These are phyloP conservation scores for Gadus chalcogrammus DNA, from an alignment of 2,113 vertebrate genomes.

Conservation along the genomic window DNA sequence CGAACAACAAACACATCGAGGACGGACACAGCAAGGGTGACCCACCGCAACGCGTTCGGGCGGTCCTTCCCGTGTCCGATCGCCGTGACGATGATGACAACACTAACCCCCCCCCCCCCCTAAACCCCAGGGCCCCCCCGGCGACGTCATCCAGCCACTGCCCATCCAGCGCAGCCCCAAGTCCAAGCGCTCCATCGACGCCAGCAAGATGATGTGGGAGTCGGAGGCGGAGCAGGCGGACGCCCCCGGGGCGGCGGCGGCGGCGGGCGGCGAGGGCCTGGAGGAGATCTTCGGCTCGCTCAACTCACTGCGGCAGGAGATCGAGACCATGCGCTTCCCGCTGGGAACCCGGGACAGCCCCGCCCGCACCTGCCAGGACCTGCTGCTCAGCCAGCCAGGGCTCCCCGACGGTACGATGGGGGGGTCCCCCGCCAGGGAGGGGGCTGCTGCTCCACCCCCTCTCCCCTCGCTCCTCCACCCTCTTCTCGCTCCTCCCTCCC, in stretches of 20 bases:
- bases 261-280: conserved; percentile 70
- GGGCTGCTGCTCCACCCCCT: too few relatives aligned
- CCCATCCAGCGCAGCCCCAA: conserved; percentile 87
- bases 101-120: background rate
- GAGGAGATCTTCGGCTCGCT: conserved; percentile 87
- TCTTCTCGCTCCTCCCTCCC: too few relatives aligned
- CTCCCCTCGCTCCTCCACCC: too few relatives aligned
- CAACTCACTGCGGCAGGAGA: conserved; percentile 80
- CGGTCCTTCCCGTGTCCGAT: too few relatives aligned
- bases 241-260: conserved; percentile 66
- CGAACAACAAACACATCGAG: too few relatives aligned
- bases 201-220: conserved; percentile 71
- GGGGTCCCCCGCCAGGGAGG: background rate
- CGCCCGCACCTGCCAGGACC: conserved; percentile 84
- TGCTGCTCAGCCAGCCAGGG: conserved; percentile 80
- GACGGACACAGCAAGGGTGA: too few relatives aligned
- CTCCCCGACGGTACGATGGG: conserved; percentile 73
- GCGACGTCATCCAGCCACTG: conserved; percentile 89
- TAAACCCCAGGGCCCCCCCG: conserved; percentile 77
- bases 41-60: too few relatives aligned
- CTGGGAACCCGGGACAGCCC: conserved; percentile 83
- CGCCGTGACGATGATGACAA: too few relatives aligned
- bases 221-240: conserved; percentile 59
- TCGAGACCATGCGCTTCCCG: conserved; percentile 82
- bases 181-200: conserved; percentile 86